phyloP scores from a whole-genome alignment of 2,797 vertebrate species.

The Gymnoscopelus braueri region DNA sequence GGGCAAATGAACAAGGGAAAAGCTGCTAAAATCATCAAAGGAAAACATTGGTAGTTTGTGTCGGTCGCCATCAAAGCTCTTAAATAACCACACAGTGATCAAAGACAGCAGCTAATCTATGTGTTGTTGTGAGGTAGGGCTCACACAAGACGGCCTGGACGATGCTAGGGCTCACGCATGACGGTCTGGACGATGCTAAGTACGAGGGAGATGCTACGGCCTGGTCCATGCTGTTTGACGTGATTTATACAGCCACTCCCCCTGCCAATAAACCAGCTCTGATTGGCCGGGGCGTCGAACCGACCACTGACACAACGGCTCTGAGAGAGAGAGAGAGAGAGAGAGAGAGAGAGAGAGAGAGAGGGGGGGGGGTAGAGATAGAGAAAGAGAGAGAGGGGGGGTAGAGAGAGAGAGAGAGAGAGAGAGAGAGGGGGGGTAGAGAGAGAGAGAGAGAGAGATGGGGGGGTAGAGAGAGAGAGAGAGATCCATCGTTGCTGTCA shows the following conservation, averaged over 20 bases:
- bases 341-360: too few species aligned
- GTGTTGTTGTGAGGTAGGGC: constrained; percentile 82
- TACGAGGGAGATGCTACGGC: background rate
- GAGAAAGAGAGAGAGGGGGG: too few species aligned
- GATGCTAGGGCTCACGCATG: too few species aligned
- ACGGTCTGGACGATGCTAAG: too few species aligned
- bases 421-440: too few species aligned
- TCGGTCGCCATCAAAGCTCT: constrained; percentile 71
- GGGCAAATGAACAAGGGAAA: constrained; percentile 45
- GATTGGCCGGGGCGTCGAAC: constrained; percentile 75
- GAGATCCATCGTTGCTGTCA: too few species aligned
- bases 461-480: too few species aligned
- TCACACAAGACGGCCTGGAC: constrained; percentile 55
- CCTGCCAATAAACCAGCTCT: constrained; percentile 80
- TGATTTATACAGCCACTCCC: constrained; percentile 81
- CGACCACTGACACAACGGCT: constrained; percentile 55
- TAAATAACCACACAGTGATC: constrained; percentile 84
- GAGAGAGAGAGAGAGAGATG: too few species aligned
- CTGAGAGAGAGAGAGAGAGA: constrained; percentile 2
- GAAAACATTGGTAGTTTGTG: constrained; percentile 58
- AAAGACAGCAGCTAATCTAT: constrained; percentile 84
- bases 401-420: too few species aligned
- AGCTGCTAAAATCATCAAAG: constrained; percentile 52
- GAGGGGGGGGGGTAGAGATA: too few species aligned
- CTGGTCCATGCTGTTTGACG: constrained; percentile 78